These are phyloP conservation scores for Amphipoea oculea DNA, from an alignment of 2,888 invertebrate genomes.

Conservation along the genomic window DNA sequence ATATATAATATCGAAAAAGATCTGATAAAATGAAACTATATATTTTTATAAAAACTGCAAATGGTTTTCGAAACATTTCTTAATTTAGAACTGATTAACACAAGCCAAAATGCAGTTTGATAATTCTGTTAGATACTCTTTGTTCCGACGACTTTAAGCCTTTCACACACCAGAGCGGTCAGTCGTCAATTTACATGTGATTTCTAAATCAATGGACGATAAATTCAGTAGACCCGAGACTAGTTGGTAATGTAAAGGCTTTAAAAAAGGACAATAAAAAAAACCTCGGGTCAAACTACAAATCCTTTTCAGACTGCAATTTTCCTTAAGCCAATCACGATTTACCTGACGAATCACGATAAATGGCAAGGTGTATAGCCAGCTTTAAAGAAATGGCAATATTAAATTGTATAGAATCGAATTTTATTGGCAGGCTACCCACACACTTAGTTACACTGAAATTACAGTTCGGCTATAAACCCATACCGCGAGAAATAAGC, in stretches of 20 bases:
- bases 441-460: slow-evolving; percentile 60
- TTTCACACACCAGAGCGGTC: background rate
- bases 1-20: background rate
- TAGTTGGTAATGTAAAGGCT: background rate
- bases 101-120: background rate
- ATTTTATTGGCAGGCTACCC: slow-evolving; percentile 58
- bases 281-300: slow-evolving; percentile 1
- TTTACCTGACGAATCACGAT: slow-evolving; percentile 20
- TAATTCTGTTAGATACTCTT: slow-evolving; percentile 6
- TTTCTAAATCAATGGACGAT: slow-evolving; percentile 23
- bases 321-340: slow-evolving; percentile 40
- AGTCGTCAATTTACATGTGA: background rate
- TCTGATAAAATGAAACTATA: background rate
- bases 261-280: background rate
- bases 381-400: slow-evolving; percentile 35
- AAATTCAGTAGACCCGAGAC: slow-evolving; percentile 8
- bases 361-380: slow-evolving; percentile 30
- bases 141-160: slow-evolving; percentile 5
- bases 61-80: slow-evolving; percentile 5
- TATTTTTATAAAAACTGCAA: background rate
- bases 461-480: slow-evolving; percentile 64
- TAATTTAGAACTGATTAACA: background rate
- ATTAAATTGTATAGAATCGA: slow-evolving; percentile 59
- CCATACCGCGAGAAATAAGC: slow-evolving; percentile 60
- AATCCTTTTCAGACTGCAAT: slow-evolving; percentile 20